Base-by-base conservation (phyloP, 2,888 invertebrate genomes). In the Harpagoxenus sublaevis region DNA sequence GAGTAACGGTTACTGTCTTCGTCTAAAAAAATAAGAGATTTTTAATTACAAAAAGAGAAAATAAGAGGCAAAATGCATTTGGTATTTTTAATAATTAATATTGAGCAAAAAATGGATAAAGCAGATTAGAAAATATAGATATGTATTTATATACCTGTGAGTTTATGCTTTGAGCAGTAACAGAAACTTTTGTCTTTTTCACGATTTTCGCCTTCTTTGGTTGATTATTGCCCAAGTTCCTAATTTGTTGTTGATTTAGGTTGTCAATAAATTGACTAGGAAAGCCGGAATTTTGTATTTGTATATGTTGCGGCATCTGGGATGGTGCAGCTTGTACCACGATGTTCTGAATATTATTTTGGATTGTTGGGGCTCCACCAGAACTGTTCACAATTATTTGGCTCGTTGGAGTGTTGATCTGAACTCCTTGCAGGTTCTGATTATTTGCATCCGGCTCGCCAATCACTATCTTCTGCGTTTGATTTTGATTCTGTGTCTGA, bases 381-480 rank as follows among this genome's bases (percentile, higher is more conserved):
- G 95, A 95, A 87, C 95, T 95, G 77, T 95, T 95, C 1, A 95
- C 95, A 84, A 95, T 95, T 79, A 95, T 95, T 73, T 95, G 95
- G 91, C 95, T 95, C 3, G 94, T 95, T 5, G 95, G 95, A 18
- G 95, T 95, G 83, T 95, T 94, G 68, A 95, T 95, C 70, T 95
- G 95, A 12, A 95, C 92, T 53, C 95, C 95, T 77, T 94, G 95
- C 63, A 95, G 84, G 87, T 94, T 95, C 83, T 95, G 94, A 86
- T 91, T 94, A 60, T 88, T 93, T 1, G 93, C 90, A 63, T 95
- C 94, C 23, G 93, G 92, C 53, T 95, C 95, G 4, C 95, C 94
- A 35, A 95, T 95, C 0, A 95, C 95, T 68, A 95, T 95, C 84
- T 95, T 95, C 77, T 95, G 95, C 3, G 94, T 94, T 88, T 94